These are phyloP conservation scores for Zootermopsis nevadensis DNA, from an alignment of 2,888 invertebrate species.

Conservation along the genomic window DNA sequence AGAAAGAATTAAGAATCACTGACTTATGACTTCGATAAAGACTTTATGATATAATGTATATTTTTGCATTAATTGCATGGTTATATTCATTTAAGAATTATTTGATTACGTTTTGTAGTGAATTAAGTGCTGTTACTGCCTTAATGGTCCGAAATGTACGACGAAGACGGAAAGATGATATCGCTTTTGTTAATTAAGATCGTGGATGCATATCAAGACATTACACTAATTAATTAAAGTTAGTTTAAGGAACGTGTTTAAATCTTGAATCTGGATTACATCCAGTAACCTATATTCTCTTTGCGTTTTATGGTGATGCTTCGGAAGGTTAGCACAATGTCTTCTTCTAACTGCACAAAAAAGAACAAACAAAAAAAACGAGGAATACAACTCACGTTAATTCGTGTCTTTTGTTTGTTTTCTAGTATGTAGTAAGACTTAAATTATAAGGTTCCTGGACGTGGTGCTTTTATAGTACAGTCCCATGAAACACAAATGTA, in stretches of 20 bases:
- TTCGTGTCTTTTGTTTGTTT: neutral
- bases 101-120: neutral
- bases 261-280: constrained; percentile 11
- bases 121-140: neutral
- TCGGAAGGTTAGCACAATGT: neutral
- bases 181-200: constrained; percentile 17
- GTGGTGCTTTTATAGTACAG: neutral
- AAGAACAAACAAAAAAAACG: neutral
- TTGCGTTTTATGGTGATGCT: neutral
- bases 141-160: neutral
- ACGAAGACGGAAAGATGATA: constrained; percentile 18
- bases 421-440: neutral
- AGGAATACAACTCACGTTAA: neutral
- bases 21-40: too few species aligned
- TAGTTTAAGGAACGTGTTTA: constrained; percentile 5
- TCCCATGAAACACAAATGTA: neutral
- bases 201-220: constrained; percentile 5
- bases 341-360: neutral
- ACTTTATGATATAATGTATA: too few species aligned
- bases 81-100: too few species aligned
- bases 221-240: constrained; percentile 19
- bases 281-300: constrained; percentile 15
- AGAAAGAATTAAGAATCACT: too few species aligned
- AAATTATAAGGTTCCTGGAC: neutral
- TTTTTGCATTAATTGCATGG: too few species aligned